Conservation (phyloP, 1,140 invertebrate genomes). For the Tigriopus japonicus region DNA sequence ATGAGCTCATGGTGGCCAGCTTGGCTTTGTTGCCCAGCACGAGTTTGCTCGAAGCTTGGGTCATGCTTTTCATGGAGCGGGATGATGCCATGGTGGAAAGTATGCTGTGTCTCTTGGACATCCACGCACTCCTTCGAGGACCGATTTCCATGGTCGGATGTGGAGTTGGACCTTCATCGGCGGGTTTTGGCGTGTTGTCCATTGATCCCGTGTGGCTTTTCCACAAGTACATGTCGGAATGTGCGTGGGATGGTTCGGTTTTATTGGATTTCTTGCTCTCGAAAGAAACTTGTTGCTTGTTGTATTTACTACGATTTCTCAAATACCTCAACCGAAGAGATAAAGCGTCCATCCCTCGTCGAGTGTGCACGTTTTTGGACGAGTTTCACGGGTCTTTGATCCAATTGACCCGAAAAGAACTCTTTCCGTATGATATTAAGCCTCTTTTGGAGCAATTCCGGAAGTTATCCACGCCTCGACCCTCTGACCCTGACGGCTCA, state of each 20-base stretch:
- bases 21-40: slow-evolving; percentile 51
- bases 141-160: slow-evolving; percentile 46
- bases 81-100: slow-evolving; percentile 75
- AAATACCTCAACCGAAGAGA: slow-evolving; percentile 41
- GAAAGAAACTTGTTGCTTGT: slow-evolving; percentile 72
- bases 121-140: slow-evolving; percentile 45
- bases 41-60: slow-evolving; percentile 70
- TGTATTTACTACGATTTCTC: slow-evolving; percentile 63
- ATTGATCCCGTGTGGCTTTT: slow-evolving; percentile 55
- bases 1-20: background rate
- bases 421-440: slow-evolving; percentile 76
- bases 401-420: slow-evolving; percentile 52
- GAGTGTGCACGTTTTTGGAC: background rate
- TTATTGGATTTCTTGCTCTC: slow-evolving; percentile 67
- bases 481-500: too few relatives aligned
- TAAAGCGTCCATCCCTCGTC: background rate
- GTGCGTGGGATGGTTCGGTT: slow-evolving; percentile 59
- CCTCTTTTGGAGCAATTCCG: slow-evolving; percentile 61
- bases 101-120: slow-evolving; percentile 76
- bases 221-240: slow-evolving; percentile 51
- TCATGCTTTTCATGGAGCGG: slow-evolving; percentile 69
- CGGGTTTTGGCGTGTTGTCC: slow-evolving; percentile 32
- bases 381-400: slow-evolving; percentile 35
- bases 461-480: slow-evolving; percentile 23
- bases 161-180: slow-evolving; percentile 32